Conservation (phyloP, 1,140 invertebrate species). For the Steinernema feltiae region DNA sequence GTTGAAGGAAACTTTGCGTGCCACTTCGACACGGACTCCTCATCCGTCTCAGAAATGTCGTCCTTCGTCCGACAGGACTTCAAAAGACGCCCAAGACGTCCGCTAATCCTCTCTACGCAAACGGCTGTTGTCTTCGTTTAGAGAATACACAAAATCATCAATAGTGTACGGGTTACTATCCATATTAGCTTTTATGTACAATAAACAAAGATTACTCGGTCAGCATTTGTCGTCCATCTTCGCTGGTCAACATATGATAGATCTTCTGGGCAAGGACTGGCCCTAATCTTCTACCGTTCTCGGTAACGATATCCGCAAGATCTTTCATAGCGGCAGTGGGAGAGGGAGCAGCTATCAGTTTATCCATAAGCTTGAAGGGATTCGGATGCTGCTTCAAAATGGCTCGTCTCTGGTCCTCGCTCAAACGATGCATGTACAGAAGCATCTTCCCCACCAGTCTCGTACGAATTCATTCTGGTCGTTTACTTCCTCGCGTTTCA, state of each 20-base stretch:
- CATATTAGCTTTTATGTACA: background rate
- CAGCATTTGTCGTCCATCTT: background rate
- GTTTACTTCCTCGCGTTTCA: background rate
- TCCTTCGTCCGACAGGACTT: background rate
- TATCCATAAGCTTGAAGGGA: background rate
- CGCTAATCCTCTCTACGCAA: background rate
- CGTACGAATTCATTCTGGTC: background rate
- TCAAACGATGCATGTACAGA: background rate
- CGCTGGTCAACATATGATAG: background rate
- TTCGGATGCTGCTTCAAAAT: background rate
- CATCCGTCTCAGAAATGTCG: background rate
- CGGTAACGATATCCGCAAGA: background rate
- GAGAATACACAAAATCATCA: background rate
- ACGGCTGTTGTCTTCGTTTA: background rate
- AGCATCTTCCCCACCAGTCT: slow-evolving; percentile 9
- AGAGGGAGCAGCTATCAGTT: background rate
- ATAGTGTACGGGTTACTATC: background rate
- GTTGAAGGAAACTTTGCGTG: background rate
- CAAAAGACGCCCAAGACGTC: background rate
- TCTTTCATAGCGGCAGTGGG: background rate
- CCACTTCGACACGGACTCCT: background rate
- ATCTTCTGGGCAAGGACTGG: slow-evolving; percentile 1
- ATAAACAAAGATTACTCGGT: background rate
- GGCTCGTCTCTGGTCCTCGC: background rate
- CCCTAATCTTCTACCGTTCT: background rate